Evolutionary conservation across 2,113 vertebrate genomes (phyloP).

Genomic region (Brachypteracias leptosomus): DNA sequence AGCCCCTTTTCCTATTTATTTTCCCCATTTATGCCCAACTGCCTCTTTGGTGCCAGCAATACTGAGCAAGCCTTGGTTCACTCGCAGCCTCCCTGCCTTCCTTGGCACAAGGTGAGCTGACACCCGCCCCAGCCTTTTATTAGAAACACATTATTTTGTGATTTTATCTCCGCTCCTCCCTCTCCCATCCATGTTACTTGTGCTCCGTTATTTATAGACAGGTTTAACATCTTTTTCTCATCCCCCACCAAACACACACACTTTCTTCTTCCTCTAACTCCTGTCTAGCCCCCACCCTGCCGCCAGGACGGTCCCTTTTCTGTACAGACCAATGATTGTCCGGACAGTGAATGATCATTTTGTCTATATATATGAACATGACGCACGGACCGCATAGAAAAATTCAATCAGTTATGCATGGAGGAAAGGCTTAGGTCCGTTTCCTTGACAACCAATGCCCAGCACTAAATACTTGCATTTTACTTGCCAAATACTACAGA

Average conservation of each 20-base stretch:
- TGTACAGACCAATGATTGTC: conserved; percentile 34
- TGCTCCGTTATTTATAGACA: background rate
- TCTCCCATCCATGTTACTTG: background rate
- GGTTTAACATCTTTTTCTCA: background rate
- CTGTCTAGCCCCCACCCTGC: background rate
- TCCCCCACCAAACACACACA: background rate
- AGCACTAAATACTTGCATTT: conserved; percentile 78
- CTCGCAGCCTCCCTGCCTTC: background rate
- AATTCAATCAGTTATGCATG: conserved; percentile 73
- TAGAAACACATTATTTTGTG: background rate
- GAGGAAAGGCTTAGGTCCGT: conserved; percentile 74
- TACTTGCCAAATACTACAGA: conserved; percentile 76
- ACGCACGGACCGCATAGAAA: conserved; percentile 73
- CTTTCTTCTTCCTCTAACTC: background rate
- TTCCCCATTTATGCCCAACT: background rate
- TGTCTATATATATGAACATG: conserved; percentile 66
- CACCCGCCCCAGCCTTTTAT: background rate
- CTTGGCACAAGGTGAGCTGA: background rate
- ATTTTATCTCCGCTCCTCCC: background rate
- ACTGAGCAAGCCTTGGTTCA: background rate
- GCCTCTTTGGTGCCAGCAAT: background rate
- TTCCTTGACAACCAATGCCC: conserved; percentile 83
- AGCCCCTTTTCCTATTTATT: background rate
- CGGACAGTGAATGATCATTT: conserved; percentile 57
- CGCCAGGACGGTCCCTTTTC: background rate